These are phyloP conservation scores for Caenorhabditis sp. DNA, from an alignment of 2,888 invertebrate species.

Conservation along the genomic window DNA sequence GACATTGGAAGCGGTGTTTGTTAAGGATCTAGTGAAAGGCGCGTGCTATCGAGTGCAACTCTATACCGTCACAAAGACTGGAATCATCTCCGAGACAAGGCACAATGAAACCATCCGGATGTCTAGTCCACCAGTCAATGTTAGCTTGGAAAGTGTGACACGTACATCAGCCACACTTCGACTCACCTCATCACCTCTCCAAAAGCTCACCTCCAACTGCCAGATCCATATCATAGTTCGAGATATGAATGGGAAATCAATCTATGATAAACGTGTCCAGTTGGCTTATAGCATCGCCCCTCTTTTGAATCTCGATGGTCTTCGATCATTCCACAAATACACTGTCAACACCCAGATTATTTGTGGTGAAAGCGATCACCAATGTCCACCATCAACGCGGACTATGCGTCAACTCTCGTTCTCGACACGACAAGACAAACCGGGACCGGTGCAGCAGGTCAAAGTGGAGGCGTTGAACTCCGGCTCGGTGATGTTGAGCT, in stretches of 20 bases:
- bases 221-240: conserved; percentile 57
- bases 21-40: conserved; percentile 52
- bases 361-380: conserved; percentile 6
- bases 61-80: conserved; percentile 69
- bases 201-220: conserved; percentile 47
- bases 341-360: conserved; percentile 61
- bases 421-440: conserved; percentile 63
- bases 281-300: conserved; percentile 41
- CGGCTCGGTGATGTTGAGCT: conserved; percentile 62
- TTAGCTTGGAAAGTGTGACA: conserved; percentile 55
- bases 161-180: conserved; percentile 39
- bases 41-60: conserved; percentile 68
- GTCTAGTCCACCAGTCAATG: conserved; percentile 59
- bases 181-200: conserved; percentile 16
- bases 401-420: conserved; percentile 58
- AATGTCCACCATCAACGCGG: conserved; percentile 51
- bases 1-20: conserved; percentile 34
- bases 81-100: conserved; percentile 66
- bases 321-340: conserved; percentile 67
- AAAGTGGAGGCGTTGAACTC: conserved; percentile 55
- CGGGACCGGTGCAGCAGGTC: conserved; percentile 59
- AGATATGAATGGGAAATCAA: conserved; percentile 56
- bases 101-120: conserved; percentile 62
- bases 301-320: conserved; percentile 56
- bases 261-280: conserved; percentile 55